Evolutionary conservation across 2,113 vertebrate species (phyloP), one percentile per base, ranked within the genome.

Genomic region (Epinephelus fuscoguttatus): DNA sequence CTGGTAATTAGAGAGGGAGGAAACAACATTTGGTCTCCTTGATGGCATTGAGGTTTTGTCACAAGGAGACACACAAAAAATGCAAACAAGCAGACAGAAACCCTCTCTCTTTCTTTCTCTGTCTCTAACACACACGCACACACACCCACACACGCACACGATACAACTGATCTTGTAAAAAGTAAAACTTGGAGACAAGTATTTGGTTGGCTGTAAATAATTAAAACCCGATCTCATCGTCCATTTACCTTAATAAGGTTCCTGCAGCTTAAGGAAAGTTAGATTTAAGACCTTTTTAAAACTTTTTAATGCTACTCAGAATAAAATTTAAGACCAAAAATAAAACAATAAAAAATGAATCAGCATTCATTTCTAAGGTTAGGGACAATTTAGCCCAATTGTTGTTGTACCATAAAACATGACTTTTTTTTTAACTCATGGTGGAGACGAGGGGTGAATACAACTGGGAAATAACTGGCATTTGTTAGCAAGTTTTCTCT

Each of bases 21-120:
- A 94, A 91, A 91, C 85, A 92, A 92, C 83, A 88, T 91, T 91
- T 85, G 91, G 92, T 92, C 89, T 85, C 84, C 82, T 88, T 93
- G 88, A 92, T 93, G 92, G 79, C 75, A 75, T 56, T 94, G 94
- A 93, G 93, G 91, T 94, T 94, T 93, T 75, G 80, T 92, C 84
- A 86, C 71, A 57, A 69, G 81, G 80, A 89, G 81, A 85, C 78
- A 45, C 70, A 84, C 33, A 64, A 80, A 72, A 85, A 88, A 87
- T 76, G 70, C 84, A 81, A 89, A 86, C 75, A 84, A 63, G 69
- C 90, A 85, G 68, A 82, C 62, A 67, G 7, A 68, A 56, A 80
- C 50, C 62, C 59, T 50, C 10, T 57, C 27, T 18, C 15, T 57
- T 52, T 72, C 61, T 47, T 1, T 62, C 3, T 40, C n/a, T 64